A percentile compares a stretch with the other conserved stretches of the same genome.
Evolutionary conservation across 2,113 vertebrate genomes (phyloP).

Genomic region (Colistium nudipinnis): DNA sequence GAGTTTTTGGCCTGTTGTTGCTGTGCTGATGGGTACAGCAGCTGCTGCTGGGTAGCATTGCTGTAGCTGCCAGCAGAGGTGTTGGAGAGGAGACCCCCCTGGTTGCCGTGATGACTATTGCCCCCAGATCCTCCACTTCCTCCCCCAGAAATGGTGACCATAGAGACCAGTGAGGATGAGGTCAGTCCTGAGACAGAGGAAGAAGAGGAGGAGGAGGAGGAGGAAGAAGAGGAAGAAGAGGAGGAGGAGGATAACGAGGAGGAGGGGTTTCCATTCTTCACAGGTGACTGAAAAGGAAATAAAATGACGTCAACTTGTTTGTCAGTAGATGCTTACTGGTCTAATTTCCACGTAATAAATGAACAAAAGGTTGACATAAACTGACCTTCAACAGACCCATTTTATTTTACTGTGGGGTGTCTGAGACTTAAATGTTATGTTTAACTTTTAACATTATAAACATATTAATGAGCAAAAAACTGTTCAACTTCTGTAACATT

Average conservation of each 20-base stretch:
- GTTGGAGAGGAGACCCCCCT: conserved; percentile 70
- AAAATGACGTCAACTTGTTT: neutral
- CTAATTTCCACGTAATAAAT: too few relatives aligned
- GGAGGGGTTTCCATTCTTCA: conserved; percentile 90
- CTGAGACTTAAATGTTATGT: neutral
- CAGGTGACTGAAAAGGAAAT: conserved; percentile 82
- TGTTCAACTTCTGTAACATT: too few relatives aligned
- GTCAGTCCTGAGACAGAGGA: conserved; percentile 77
- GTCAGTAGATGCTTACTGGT: too few relatives aligned
- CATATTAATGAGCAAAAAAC: too few relatives aligned
- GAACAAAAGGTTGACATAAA: neutral
- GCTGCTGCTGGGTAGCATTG: conserved; percentile 79
- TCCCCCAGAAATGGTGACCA: conserved; percentile 68
- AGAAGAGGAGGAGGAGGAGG: conserved; percentile 77
- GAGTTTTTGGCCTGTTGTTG: conserved; percentile 76
- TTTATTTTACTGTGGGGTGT: neutral
- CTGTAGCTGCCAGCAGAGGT: conserved; percentile 78
- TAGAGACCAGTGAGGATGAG: conserved; percentile 78
- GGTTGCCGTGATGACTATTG: conserved; percentile 64
- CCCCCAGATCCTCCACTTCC: conserved; percentile 49
- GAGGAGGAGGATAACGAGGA: conserved; percentile 81
- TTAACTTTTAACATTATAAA: too few relatives aligned
- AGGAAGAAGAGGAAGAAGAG: conserved; percentile 75
- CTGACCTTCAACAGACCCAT: neutral
- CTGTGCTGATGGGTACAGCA: conserved; percentile 58